Evolutionary conservation across 2,888 invertebrate genomes (phyloP).

Genomic region (Lymantria dispar): DNA sequence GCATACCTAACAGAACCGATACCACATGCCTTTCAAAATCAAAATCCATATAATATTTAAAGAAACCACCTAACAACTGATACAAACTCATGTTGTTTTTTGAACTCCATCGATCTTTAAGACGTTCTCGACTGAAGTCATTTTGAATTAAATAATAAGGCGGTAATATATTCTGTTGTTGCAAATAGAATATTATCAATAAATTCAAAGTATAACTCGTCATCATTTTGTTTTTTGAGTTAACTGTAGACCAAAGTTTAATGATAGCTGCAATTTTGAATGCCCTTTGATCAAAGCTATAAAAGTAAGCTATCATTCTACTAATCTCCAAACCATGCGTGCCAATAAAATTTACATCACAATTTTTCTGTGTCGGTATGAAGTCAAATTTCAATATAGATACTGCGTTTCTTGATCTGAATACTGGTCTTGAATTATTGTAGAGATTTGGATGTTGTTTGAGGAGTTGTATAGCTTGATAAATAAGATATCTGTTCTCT

Average conservation of each 20-base stretch:
- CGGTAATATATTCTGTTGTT: slow-evolving; percentile 12
- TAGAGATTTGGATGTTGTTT: slow-evolving; percentile 1
- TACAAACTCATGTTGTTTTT: slow-evolving; percentile 9
- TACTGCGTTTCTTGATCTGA: not conserved
- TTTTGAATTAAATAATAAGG: not conserved
- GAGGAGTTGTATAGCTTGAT: not conserved
- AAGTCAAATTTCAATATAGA: not conserved
- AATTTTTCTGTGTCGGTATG: not conserved
- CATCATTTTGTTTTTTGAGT: not conserved
- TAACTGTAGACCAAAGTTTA: slow-evolving; percentile 5
- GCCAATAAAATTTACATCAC: slow-evolving; percentile 2
- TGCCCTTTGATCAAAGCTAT: not conserved
- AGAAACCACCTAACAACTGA: slow-evolving; percentile 26
- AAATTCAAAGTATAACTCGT: slow-evolving; percentile 4
- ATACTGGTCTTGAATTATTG: not conserved
- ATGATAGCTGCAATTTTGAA: not conserved
- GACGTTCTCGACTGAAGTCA: not conserved
- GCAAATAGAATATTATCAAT: slow-evolving; percentile 23
- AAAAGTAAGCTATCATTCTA: slow-evolving; percentile 1
- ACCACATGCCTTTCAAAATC: slow-evolving; percentile 15
- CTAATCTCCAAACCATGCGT: not conserved
- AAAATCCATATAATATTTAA: slow-evolving; percentile 25
- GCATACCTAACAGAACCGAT: slow-evolving; percentile 29
- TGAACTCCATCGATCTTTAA: not conserved
- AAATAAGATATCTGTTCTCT: not conserved